Base-by-base conservation (phyloP, 2,797 vertebrate genomes). In the Poeciliopsis presidionis region DNA sequence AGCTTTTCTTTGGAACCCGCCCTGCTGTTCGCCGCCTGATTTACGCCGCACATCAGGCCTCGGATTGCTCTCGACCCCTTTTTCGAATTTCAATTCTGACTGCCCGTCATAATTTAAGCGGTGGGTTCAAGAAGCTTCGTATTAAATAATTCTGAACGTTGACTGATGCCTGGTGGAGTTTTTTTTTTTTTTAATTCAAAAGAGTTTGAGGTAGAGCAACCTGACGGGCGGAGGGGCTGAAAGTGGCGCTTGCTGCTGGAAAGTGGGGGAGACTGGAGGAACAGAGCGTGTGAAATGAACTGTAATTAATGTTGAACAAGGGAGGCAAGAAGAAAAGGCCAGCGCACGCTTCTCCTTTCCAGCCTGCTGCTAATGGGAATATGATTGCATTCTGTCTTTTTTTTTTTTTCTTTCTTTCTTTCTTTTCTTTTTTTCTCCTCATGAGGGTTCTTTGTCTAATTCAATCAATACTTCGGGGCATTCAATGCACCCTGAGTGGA, bases 361-460 rank as follows among this genome's bases (percentile, higher is more conserved):
- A 90, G 90, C 81, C 84, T 78, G 82, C 72, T 81, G 74, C 90
- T 94, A 95, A 95, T 94, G 92, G 90, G 91, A 95, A 94, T 95
- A 94, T 93, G 93, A 95, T 94, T 94, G 93, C 91, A 91, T 94
- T 94, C 91, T 88, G 79, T 85, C 84, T 90, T 86, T 94, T 51
- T 51, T 51, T 7, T 46, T 45, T 20, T 51, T 7, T 46, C 13
- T 20, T 33, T 33, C 33, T 33, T 33, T 33, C 33, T 94, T 51
- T 51, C 22, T 7, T 46, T 13, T 49, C 22, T 22, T 51, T 53
- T 33, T 91, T 86, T 92, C 86, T 88, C 87, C 90, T 91, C 90
- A 77, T 81, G 90, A 92, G 91, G 84, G 85, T 92, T 93, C 94
- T 94, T 95, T 95, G 94, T 95, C 90, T 94, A 94, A 94, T 94